Conservation (phyloP, 2,113 vertebrate species). For the Craseonycteris thonglongyai region DNA sequence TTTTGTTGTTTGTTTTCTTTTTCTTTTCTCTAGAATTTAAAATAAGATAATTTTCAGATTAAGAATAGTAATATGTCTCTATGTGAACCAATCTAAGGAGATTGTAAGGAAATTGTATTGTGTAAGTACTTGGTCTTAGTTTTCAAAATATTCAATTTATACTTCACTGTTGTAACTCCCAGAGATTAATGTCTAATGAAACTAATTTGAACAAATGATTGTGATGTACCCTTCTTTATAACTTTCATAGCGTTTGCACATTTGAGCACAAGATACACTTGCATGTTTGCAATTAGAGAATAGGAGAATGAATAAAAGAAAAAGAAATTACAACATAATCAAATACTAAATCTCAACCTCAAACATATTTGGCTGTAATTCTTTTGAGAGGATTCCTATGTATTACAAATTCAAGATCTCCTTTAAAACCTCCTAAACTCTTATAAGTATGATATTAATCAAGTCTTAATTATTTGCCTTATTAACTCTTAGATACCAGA, state of each 20-base stretch:
- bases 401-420: background rate
- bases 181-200: background rate
- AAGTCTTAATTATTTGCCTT: background rate
- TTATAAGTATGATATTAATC: background rate
- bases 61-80: too few species aligned
- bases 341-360: background rate
- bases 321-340: background rate
- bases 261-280: background rate
- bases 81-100: too few species aligned
- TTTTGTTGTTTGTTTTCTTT: background rate
- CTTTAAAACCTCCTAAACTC: background rate
- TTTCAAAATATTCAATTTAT: too few species aligned
- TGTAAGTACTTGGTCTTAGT: too few species aligned
- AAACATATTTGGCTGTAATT: background rate
- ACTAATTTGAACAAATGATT: background rate
- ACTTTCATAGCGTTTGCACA: background rate
- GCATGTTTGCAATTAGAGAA: background rate
- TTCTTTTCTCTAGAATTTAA: too few species aligned
- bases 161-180: too few species aligned
- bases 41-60: too few species aligned
- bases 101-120: too few species aligned
- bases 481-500: background rate
- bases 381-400: background rate
- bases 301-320: background rate
- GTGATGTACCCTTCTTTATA: background rate